phyloP scores from a whole-genome alignment of 2,888 invertebrate genomes.

The Drosophila macrospina region DNA sequence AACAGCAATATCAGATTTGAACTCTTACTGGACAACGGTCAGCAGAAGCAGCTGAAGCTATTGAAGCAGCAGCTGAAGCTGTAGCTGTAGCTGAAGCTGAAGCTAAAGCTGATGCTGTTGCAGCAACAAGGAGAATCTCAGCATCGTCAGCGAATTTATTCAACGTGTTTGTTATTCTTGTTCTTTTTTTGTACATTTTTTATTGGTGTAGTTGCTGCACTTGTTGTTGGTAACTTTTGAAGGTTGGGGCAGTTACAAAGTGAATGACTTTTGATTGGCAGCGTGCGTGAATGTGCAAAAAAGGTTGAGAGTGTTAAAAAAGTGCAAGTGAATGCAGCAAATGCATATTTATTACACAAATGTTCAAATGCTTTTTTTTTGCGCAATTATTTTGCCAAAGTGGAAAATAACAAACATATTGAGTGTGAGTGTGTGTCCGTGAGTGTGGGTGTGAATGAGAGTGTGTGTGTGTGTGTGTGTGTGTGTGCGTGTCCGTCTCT shows the following conservation, averaged over 20 bases:
- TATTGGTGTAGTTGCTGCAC: neutral
- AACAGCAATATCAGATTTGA: constrained; percentile 6
- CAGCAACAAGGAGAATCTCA: constrained; percentile 1
- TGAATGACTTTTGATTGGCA: constrained; percentile 43
- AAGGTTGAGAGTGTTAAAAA: constrained; percentile 1
- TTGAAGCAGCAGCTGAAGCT: neutral
- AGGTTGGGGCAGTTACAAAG: constrained; percentile 27
- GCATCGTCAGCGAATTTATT: constrained; percentile 23
- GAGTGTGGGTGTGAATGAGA: no score
- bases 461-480: no score
- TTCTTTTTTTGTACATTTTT: neutral
- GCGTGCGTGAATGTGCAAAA: constrained; percentile 3
- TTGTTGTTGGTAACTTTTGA: constrained; percentile 28
- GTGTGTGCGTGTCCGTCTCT: constrained; percentile 5
- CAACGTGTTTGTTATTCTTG: constrained; percentile 17
- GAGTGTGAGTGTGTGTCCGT: neutral
- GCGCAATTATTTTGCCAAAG: neutral
- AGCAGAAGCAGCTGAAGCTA: constrained; percentile 10
- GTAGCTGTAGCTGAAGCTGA: neutral
- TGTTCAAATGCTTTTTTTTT: constrained; percentile 8
- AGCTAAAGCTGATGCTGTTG: neutral
- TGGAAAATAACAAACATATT: constrained; percentile 8
- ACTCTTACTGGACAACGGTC: constrained; percentile 32
- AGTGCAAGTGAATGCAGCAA: constrained; percentile 2
- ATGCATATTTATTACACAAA: neutral